These are phyloP conservation scores for Tricholauxania praeusta DNA, from an alignment of 2,888 invertebrate species.

Conservation along the genomic window DNA sequence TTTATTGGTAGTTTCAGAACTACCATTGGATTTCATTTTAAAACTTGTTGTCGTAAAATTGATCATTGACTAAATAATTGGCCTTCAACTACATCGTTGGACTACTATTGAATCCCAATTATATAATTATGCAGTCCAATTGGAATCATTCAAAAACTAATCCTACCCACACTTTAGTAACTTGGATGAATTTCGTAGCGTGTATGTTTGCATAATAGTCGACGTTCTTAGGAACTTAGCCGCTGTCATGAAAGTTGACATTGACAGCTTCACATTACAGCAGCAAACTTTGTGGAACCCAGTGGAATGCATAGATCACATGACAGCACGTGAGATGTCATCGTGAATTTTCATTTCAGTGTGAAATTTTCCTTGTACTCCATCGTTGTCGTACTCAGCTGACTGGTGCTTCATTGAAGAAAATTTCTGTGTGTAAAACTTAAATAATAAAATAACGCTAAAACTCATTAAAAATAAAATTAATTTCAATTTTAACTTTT, in stretches of 20 bases:
- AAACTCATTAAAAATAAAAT: slow-evolving; percentile 36
- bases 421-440: slow-evolving; percentile 24
- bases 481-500: not conserved
- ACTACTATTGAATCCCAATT: no score
- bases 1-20: no score
- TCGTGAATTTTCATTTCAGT: slow-evolving; percentile 51
- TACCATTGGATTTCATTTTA: no score
- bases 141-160: no score
- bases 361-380: slow-evolving; percentile 54
- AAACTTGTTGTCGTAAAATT: no score
- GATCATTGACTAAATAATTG: no score
- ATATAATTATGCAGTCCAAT: no score
- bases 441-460: slow-evolving; percentile 18
- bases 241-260: slow-evolving; percentile 28
- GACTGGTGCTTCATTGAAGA: slow-evolving; percentile 49
- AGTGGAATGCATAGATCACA: slow-evolving; percentile 51
- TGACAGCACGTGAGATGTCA: slow-evolving; percentile 62
- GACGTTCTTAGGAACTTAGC: not conserved
- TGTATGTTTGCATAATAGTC: no score
- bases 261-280: slow-evolving; percentile 19
- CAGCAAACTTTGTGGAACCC: slow-evolving; percentile 17
- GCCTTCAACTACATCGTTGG: no score
- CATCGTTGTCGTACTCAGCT: slow-evolving; percentile 54
- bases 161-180: no score
- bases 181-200: no score